A percentile compares a stretch with the other conserved stretches of the same genome.
Evolutionary conservation across 2,888 invertebrate species (phyloP).

Genomic region (Pseudoips prasinana): DNA sequence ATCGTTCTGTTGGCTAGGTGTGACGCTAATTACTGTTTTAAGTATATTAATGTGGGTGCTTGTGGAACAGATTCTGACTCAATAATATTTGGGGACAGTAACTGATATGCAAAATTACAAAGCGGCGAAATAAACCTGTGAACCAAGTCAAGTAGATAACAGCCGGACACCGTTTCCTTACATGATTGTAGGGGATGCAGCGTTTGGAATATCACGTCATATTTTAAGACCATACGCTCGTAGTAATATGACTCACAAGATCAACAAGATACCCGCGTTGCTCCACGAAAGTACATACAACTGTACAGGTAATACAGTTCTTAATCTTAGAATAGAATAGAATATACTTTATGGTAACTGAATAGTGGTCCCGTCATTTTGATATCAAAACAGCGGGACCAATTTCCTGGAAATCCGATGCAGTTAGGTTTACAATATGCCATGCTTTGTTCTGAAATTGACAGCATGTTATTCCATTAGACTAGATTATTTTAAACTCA

Average conservation of each 20-base stretch:
- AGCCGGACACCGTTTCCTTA: constrained; percentile 14
- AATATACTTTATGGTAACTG: too few relatives aligned
- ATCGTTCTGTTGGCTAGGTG: constrained; percentile 19
- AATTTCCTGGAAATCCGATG: too few relatives aligned
- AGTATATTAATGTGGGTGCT: constrained; percentile 16
- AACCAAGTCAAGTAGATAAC: constrained; percentile 15
- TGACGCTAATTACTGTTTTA: constrained; percentile 18
- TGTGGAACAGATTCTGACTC: constrained; percentile 17
- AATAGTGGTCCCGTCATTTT: too few relatives aligned
- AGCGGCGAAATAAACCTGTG: constrained; percentile 18
- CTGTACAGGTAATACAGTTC: too few relatives aligned
- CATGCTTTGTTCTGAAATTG: too few relatives aligned
- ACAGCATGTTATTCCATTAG: too few relatives aligned
- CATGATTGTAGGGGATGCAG: constrained; percentile 17
- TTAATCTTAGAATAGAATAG: too few relatives aligned
- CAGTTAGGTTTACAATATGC: too few relatives aligned
- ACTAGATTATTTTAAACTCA: too few relatives aligned
- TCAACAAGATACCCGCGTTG: constrained; percentile 8
- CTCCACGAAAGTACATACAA: constrained; percentile 7
- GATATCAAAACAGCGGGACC: too few relatives aligned
- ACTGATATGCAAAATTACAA: constrained; percentile 18
- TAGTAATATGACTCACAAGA: constrained; percentile 17
- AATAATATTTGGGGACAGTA: constrained; percentile 16
- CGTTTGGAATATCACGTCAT: constrained; percentile 17
- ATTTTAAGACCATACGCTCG: constrained; percentile 16